These are phyloP conservation scores for Pantherophis guttatus DNA, from an alignment of 2,113 vertebrate species.

Conservation along the genomic window DNA sequence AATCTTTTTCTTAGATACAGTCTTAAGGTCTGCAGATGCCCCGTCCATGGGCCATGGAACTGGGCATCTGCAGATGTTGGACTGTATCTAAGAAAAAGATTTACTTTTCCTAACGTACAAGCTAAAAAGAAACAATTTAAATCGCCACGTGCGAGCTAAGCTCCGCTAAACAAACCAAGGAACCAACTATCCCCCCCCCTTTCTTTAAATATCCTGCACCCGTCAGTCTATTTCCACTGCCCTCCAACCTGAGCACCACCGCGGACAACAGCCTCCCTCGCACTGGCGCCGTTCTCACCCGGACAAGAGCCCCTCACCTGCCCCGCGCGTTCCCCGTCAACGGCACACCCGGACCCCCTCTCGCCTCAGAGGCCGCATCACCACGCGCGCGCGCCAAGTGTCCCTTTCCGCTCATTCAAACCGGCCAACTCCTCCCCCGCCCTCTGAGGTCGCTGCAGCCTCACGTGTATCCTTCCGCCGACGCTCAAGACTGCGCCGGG, in stretches of 20 bases:
- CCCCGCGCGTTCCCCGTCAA: background rate
- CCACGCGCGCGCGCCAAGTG: background rate
- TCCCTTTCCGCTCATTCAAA: background rate
- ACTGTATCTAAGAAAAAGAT: background rate
- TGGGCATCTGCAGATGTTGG: background rate
- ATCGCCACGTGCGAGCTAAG: background rate
- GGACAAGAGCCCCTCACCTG: background rate
- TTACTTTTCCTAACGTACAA: background rate
- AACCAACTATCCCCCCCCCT: background rate
- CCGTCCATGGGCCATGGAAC: background rate
- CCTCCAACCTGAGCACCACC: background rate
- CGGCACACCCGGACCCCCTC: background rate
- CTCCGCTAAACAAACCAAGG: background rate
- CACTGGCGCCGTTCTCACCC: no score
- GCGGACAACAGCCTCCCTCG: background rate
- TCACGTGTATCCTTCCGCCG: constrained; percentile 36
- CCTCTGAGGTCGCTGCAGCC: background rate
- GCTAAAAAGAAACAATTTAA: background rate
- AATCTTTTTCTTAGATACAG: background rate
- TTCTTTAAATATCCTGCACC: background rate
- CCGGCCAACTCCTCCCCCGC: background rate
- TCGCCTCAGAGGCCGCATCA: background rate
- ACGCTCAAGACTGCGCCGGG: background rate
- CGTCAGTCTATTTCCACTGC: background rate
- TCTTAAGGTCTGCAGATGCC: background rate